A percentile compares a stretch with the other conserved stretches of the same genome.
phyloP scores from a whole-genome alignment of 2,797 vertebrate genomes.

The Rachycentron canadum region DNA sequence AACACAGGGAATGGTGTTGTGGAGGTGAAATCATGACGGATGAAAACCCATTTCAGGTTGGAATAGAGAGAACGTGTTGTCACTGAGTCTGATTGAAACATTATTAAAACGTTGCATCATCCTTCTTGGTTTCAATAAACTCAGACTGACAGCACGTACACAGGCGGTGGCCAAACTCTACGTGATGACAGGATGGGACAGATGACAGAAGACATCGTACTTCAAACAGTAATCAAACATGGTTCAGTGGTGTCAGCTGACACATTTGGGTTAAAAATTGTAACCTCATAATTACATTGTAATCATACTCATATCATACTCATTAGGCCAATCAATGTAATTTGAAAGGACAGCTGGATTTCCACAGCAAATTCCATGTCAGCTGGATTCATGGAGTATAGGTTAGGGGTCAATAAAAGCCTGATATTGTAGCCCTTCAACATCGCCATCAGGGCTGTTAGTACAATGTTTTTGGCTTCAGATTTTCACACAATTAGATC shows the following conservation, averaged over 20 bases:
- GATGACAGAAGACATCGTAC: conserved; percentile 15
- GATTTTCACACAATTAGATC: not conserved
- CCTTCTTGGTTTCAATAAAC: conserved; percentile 24
- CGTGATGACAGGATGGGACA: conserved; percentile 10
- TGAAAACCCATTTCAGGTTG: conserved; percentile 37
- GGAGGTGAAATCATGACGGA: conserved; percentile 46
- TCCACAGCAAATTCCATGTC: conserved; percentile 9
- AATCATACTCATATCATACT: conserved; percentile 32
- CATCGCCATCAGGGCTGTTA: not conserved
- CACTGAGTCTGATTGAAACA: conserved; percentile 23
- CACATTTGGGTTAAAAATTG: conserved; percentile 30
- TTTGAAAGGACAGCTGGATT: conserved; percentile 43
- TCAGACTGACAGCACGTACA: conserved; percentile 5
- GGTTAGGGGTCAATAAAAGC: conserved; percentile 17
- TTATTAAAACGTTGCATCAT: conserved; percentile 33
- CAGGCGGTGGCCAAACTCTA: conserved; percentile 26
- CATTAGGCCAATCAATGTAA: conserved; percentile 39
- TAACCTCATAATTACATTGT: conserved; percentile 35
- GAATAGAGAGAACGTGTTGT: conserved; percentile 19
- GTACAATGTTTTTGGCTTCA: not conserved
- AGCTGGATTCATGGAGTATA: conserved; percentile 19
- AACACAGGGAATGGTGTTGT: conserved; percentile 20
- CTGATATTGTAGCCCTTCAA: not conserved
- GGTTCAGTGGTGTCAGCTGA: conserved; percentile 16
- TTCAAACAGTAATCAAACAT: conserved; percentile 5